Percentiles rank a stretch among this genome's conserved stretches.
Conservation (phyloP, 2,113 vertebrate genomes). For the Lampris megalopsis region DNA sequence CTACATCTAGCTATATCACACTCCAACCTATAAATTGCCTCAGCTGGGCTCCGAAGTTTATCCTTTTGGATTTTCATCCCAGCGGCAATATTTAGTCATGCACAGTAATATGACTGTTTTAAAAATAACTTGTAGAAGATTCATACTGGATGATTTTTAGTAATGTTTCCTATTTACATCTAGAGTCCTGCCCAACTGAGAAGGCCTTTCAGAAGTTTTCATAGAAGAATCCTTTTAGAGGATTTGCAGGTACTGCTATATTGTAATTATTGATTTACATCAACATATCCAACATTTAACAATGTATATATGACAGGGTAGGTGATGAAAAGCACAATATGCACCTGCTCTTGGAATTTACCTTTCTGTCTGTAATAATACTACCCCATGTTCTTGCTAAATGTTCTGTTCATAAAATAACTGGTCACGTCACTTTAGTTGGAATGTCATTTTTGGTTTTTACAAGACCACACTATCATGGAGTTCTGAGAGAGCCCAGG, state of each 20-base stretch:
- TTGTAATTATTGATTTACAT: background rate
- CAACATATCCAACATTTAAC: constrained; percentile 2
- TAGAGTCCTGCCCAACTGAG: background rate
- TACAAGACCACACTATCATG: no score
- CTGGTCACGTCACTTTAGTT: no score
- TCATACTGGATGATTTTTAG: background rate
- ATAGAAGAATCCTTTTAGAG: background rate
- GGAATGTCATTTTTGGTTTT: no score
- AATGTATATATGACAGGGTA: background rate
- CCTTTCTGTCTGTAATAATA: no score
- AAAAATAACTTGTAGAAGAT: background rate
- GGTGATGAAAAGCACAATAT: no score
- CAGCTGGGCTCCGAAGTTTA: no score
- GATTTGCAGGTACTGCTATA: constrained; percentile 6
- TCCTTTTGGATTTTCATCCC: background rate
- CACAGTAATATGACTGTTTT: background rate
- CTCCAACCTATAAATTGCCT: no score
- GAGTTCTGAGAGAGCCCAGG: no score
- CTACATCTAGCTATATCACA: no score
- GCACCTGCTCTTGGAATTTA: no score
- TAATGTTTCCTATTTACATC: background rate
- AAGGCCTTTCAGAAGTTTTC: constrained; percentile 7
- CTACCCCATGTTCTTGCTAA: no score
- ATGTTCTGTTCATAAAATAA: no score
- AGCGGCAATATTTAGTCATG: background rate